These are phyloP conservation scores for Oncopodura yosiiana DNA, from an alignment of 1,140 invertebrate species.

Conservation along the genomic window DNA sequence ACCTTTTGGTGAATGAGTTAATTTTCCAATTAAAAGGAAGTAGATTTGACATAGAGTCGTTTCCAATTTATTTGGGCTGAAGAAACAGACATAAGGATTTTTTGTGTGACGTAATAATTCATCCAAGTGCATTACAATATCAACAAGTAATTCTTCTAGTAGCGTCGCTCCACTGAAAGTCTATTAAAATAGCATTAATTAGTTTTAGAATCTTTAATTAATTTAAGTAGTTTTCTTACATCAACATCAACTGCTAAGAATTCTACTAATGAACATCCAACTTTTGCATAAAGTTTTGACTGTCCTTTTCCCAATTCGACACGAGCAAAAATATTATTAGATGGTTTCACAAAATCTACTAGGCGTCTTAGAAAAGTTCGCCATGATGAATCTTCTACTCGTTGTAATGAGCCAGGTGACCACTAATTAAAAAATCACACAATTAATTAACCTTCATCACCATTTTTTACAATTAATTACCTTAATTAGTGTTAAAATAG, in stretches of 20 bases:
- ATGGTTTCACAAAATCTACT: conserved; percentile 76
- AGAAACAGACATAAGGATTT: conserved; percentile 73
- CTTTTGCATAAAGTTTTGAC: conserved; percentile 53
- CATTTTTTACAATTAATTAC: conserved; percentile 40
- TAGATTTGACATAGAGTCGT: conserved; percentile 86
- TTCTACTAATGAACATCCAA: conserved; percentile 66
- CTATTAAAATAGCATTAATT: no score
- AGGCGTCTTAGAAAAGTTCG: conserved; percentile 69
- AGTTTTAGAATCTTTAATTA: no score
- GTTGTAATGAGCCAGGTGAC: conserved; percentile 45
- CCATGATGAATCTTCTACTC: conserved; percentile 62
- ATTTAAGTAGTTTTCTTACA: conserved; percentile 40
- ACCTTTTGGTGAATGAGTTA: conserved; percentile 65
- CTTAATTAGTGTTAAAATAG: conserved; percentile 65
- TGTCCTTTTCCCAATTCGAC: conserved; percentile 56
- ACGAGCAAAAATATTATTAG: conserved; percentile 61
- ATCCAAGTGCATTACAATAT: conserved; percentile 65
- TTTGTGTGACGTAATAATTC: conserved; percentile 54
- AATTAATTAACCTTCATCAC: not conserved
- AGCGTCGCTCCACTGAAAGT: no score
- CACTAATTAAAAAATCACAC: conserved; percentile 39
- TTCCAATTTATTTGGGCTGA: conserved; percentile 76
- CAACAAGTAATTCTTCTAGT: conserved; percentile 66
- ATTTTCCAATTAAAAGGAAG: conserved; percentile 81
- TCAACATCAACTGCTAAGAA: conserved; percentile 55